phyloP scores from a whole-genome alignment of 2,113 vertebrate species.

The Siphamia tubifer region DNA sequence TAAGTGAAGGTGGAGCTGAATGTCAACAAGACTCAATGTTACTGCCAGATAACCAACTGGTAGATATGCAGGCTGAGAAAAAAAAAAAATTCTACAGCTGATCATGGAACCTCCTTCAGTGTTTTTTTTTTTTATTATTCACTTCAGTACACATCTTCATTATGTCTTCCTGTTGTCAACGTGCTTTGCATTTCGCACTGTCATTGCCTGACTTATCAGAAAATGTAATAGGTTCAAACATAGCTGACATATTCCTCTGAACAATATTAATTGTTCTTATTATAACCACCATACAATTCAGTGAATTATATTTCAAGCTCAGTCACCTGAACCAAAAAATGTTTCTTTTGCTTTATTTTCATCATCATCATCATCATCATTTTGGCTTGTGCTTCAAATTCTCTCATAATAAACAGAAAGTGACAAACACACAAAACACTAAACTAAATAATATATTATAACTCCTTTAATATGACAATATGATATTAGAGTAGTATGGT shows the following conservation, averaged over 20 bases:
- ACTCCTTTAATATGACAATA: too few relatives aligned
- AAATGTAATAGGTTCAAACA: not conserved
- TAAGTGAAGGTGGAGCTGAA: not conserved
- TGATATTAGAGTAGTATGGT: too few relatives aligned
- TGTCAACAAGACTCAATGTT: slow-evolving; percentile 9
- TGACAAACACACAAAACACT: too few relatives aligned
- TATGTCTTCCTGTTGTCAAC: not conserved
- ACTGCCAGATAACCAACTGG: not conserved
- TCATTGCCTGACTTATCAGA: not conserved
- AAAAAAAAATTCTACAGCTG: not conserved
- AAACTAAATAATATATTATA: too few relatives aligned
- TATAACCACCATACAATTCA: too few relatives aligned
- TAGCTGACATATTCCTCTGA: not conserved
- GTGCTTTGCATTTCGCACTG: not conserved
- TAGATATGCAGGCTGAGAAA: not conserved
- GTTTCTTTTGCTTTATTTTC: too few relatives aligned
- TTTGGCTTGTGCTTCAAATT: too few relatives aligned
- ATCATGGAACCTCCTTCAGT: not conserved
- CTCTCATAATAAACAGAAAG: too few relatives aligned
- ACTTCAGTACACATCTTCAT: not conserved
- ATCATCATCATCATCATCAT: too few relatives aligned
- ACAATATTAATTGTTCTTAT: too few relatives aligned
- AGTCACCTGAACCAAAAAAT: too few relatives aligned
- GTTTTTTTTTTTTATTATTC: not conserved
- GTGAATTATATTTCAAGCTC: too few relatives aligned